Evolutionary conservation across 2,888 invertebrate species (phyloP), one percentile per base, ranked within the genome.

Genomic region (Lutraria lutraria): DNA sequence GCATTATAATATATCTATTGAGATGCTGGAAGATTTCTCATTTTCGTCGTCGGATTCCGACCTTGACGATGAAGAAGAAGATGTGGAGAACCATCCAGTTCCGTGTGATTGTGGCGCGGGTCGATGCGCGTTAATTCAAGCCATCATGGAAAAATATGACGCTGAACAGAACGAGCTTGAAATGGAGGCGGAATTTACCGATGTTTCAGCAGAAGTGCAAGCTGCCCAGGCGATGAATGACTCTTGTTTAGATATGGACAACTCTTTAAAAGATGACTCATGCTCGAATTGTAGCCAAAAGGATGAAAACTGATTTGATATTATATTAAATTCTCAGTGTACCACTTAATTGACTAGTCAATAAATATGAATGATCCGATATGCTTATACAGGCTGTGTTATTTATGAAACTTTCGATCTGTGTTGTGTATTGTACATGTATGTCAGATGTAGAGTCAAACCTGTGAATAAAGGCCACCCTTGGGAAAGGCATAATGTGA

Each of bases 101-200:
- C 96, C 96, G 0, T 96, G 96, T 90, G 91, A 93, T 81, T 96
- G 96, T 87, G 93, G 92, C 10, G 92, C 94, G 15, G 92, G 93
- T 43, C 89, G 94, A 29, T 96, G 96, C 86, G 89, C 90, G 31
- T 88, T 96, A 31, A 95, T 95, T 56, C 92, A 93, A 53, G 94
- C 95, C 0, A 88, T 95, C 81, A 93, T 95, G 89, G 95, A 95
- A 81, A 95, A 94, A 81, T 95, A 95, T 87, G 94, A 94, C 34
- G 91, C 91, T n/a, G 95, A 95, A 81, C 94, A 95, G 21, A 89
- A 90, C 13, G 94, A 93, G 53, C 92, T 95, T 43, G 94, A 94
- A 60, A 93, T 94, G 52, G 95, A 95, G 79, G 95, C 94, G 16
- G 94, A 95, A 85, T 91, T 91, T 68, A 92, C 94, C 15, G 94